A percentile compares a stretch with the other conserved stretches of the same genome.
phyloP scores from a whole-genome alignment of 2,888 invertebrate genomes.

The Drosophila ustulata region DNA sequence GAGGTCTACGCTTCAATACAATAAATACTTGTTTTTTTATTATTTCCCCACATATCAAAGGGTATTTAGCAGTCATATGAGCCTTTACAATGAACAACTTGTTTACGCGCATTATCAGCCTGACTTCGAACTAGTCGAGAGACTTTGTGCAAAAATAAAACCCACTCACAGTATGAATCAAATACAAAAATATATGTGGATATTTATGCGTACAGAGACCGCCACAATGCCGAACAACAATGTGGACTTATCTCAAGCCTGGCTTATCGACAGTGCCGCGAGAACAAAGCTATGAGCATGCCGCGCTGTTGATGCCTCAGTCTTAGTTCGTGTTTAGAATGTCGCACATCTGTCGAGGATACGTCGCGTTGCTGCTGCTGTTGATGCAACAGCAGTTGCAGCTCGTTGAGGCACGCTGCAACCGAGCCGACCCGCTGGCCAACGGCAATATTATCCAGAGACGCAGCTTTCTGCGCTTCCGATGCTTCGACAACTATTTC shows the following conservation, averaged over 20 bases:
- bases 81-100: not conserved
- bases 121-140: not conserved
- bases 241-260: not conserved
- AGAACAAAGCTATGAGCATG: constrained; percentile 1
- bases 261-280: constrained; percentile 6
- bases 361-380: constrained; percentile 1
- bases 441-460: not conserved
- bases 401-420: constrained; percentile 32
- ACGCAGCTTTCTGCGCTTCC: constrained; percentile 23
- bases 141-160: not conserved
- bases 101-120: not conserved
- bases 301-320: constrained; percentile 16
- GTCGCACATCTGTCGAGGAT: constrained; percentile 17
- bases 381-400: constrained; percentile 6
- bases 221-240: not conserved
- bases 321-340: constrained; percentile 43
- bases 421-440: constrained; percentile 4
- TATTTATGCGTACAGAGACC: not conserved
- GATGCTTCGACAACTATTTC: constrained; percentile 22
- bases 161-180: not conserved
- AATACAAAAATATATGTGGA: not conserved
- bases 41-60: not conserved
- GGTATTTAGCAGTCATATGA: not conserved
- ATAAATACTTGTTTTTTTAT: too few species aligned
- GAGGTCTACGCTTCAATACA: too few species aligned